These are phyloP conservation scores for Dryoscopus gambensis DNA, from an alignment of 2,113 vertebrate species.

Conservation along the genomic window DNA sequence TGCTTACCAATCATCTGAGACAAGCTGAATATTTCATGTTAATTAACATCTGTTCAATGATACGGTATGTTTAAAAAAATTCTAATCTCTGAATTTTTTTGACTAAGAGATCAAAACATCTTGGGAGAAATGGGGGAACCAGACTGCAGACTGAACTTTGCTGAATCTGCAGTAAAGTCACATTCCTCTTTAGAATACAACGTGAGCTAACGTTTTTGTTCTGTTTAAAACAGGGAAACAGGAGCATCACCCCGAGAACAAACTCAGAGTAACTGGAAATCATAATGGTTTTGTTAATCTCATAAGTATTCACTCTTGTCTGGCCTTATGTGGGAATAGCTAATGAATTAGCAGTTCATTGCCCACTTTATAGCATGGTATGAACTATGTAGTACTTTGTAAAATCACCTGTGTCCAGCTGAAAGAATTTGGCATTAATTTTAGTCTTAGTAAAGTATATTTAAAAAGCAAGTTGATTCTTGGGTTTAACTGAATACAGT, in stretches of 20 bases:
- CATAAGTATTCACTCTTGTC: background rate
- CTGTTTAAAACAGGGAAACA: background rate
- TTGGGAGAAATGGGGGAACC: background rate
- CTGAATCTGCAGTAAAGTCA: background rate
- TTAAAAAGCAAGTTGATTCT: background rate
- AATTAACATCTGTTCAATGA: background rate
- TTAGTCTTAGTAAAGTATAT: background rate
- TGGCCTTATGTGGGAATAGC: background rate
- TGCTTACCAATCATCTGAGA: background rate
- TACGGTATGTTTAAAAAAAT: background rate
- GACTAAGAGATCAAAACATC: background rate
- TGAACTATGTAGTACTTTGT: background rate
- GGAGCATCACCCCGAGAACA: background rate
- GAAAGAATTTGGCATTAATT: background rate
- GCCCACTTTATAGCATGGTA: background rate
- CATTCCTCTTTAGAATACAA: background rate
- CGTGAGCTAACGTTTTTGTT: background rate
- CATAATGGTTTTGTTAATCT: background rate
- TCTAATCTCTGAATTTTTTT: background rate
- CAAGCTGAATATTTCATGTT: constrained; percentile 29
- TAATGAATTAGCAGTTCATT: background rate
- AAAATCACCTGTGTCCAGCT: background rate
- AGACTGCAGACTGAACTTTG: background rate
- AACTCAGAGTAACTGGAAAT: background rate
- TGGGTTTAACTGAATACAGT: background rate